Evolutionary conservation across 1,140 invertebrate genomes (phyloP).

Genomic region (Lepidurus couesii): DNA sequence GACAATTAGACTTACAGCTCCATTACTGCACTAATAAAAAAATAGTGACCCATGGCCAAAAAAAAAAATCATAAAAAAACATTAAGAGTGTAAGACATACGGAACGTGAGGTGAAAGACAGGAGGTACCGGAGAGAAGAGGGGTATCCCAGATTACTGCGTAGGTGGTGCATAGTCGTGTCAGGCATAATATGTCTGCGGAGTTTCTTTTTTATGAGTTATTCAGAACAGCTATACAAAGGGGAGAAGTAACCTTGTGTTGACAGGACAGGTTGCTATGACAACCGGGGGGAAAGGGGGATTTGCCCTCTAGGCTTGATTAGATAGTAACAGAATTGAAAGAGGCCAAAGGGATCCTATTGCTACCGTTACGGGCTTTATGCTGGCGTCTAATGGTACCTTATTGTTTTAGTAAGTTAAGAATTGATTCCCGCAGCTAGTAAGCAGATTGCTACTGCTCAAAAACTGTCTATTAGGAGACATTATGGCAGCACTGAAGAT

Average conservation of each 20-base stretch:
- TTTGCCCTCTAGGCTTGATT: not conserved
- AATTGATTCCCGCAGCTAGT: too few species aligned
- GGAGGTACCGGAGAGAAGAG: not conserved
- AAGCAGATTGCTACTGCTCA: too few species aligned
- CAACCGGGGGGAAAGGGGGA: not conserved
- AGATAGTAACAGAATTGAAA: not conserved
- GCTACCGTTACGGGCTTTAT: not conserved
- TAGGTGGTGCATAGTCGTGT: slow-evolving; percentile 17
- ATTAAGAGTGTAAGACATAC: not conserved
- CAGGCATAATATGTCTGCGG: not conserved
- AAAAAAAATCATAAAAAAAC: not conserved
- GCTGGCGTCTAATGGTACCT: not conserved
- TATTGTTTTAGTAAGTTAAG: too few species aligned
- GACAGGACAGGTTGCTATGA: slow-evolving; percentile 7
- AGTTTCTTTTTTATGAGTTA: not conserved
- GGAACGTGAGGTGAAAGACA: not conserved
- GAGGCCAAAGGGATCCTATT: not conserved
- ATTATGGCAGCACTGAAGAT: too few species aligned
- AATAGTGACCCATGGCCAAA: not conserved
- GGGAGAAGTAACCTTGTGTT: slow-evolving; percentile 18
- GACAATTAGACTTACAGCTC: too few species aligned
- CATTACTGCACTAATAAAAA: too few species aligned
- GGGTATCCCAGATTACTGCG: slow-evolving; percentile 1
- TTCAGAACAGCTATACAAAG: not conserved
- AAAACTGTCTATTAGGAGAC: too few species aligned